Base-by-base conservation (phyloP, 2,113 vertebrate genomes). In the Alosa alosa region DNA sequence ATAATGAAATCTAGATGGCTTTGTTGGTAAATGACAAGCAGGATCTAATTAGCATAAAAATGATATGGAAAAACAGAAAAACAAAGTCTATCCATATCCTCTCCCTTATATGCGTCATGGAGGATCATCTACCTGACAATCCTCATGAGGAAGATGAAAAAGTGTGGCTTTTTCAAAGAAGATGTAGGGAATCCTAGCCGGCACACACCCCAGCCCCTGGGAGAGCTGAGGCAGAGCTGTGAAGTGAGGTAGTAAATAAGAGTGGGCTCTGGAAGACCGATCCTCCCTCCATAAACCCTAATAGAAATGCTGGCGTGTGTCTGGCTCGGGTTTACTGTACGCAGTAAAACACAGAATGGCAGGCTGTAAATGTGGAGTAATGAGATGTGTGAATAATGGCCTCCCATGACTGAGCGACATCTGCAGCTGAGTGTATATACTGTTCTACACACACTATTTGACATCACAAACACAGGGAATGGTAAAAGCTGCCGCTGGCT, bases 351-450 rank as follows among this genome's bases (percentile, higher is more conserved):
- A 89, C 72, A 5, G 72, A 88, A 87, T 84, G 72, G 83, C 50
- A 82, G 83, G 86, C 86, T 86, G 85, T 88, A 89, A 89, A 86
- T 72, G 84, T 84, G 50, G 83, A 89, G 88, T 89, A 90, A 88
- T 89, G 82, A 88, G 85, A 88, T 85, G 47, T 57, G 78, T 90
- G 84, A 88, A 86, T 85, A 87, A 89, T 87, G 81, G 36, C 82
- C 86, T 85, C 72, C 68, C 84, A 45, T 85, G 36, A 60, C 41
- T 50, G 83, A 85, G 72, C 81, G n/a, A 20, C 45, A 82, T 82
- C 82, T 85, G 84, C 84, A 87, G 84, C 85, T 72, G 72, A 86
- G 83, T 18, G 39, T 82, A 75, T 39, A 18, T 22, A 22, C 36
- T 39, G 64, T 39, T 78, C 25, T 41, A 36, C 55, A 60, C 86